phyloP scores from a whole-genome alignment of 2,797 vertebrate genomes.

The Tragelaphus oryx region DNA sequence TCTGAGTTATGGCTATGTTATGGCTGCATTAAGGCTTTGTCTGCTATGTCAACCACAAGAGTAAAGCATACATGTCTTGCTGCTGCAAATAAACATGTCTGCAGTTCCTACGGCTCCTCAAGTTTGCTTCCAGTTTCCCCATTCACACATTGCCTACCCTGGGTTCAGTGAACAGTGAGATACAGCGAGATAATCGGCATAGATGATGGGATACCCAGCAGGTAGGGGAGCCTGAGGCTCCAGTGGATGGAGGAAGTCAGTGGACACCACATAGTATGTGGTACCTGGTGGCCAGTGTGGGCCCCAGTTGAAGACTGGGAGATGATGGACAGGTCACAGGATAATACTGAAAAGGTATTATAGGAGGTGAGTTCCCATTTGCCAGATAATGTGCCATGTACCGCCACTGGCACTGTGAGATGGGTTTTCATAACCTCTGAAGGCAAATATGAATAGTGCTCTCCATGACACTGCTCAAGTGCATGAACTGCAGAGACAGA shows the following conservation, averaged over 20 bases:
- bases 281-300: not conserved
- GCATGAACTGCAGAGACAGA: not conserved
- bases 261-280: not conserved
- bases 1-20: not conserved
- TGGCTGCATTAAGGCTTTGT: not conserved
- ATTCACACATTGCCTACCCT: not conserved
- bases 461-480: not conserved
- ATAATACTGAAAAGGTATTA: not conserved
- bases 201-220: not conserved
- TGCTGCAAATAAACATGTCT: not conserved
- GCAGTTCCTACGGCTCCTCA: not conserved
- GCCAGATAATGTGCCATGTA: not conserved
- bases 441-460: not conserved
- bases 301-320: not conserved
- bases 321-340: not conserved
- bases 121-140: not conserved
- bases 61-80: not conserved
- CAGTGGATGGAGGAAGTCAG: not conserved
- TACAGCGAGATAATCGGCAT: not conserved
- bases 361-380: not conserved
- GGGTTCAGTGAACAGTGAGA: not conserved
- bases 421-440: not conserved
- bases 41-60: not conserved
- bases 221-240: not conserved
- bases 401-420: accelerated